Percentiles rank a stretch among this genome's conserved stretches.
Conservation (phyloP, 2,888 invertebrate species). For the Leptinotarsa juncta region DNA sequence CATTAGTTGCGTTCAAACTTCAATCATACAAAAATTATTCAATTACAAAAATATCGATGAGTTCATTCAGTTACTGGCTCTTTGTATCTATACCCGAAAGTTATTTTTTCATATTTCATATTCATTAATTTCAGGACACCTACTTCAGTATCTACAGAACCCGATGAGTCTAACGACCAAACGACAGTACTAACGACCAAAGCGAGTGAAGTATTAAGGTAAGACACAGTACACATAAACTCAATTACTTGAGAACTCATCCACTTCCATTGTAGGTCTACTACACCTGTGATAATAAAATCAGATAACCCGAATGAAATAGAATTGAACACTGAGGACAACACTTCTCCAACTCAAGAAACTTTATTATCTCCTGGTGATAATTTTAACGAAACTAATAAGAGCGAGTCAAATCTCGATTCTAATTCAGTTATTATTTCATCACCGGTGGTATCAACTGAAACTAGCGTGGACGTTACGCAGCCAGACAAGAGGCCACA, state of each 20-base stretch:
- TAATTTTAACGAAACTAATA: not conserved
- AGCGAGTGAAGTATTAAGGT: slow-evolving; percentile 13
- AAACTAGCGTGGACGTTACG: slow-evolving; percentile 3
- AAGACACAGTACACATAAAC: not conserved
- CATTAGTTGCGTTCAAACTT: too few species aligned
- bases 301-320: not conserved
- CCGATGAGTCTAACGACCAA: not conserved
- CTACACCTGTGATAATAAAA: not conserved
- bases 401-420: not conserved
- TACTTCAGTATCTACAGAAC: slow-evolving; percentile 19
- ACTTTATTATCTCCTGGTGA: not conserved
- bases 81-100: too few species aligned
- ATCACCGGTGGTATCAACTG: not conserved
- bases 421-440: not conserved
- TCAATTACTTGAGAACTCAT: not conserved
- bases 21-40: too few species aligned
- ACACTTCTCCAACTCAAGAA: not conserved
- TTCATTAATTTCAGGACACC: slow-evolving; percentile 8
- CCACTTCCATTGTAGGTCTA: not conserved
- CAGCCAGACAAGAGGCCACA: slow-evolving; percentile 51
- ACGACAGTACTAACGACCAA: not conserved
- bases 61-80: too few species aligned
- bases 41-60: too few species aligned
- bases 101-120: too few species aligned
- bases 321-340: not conserved